These are phyloP conservation scores for Xenentodon cancila DNA, from an alignment of 2,797 vertebrate genomes.

Conservation along the genomic window DNA sequence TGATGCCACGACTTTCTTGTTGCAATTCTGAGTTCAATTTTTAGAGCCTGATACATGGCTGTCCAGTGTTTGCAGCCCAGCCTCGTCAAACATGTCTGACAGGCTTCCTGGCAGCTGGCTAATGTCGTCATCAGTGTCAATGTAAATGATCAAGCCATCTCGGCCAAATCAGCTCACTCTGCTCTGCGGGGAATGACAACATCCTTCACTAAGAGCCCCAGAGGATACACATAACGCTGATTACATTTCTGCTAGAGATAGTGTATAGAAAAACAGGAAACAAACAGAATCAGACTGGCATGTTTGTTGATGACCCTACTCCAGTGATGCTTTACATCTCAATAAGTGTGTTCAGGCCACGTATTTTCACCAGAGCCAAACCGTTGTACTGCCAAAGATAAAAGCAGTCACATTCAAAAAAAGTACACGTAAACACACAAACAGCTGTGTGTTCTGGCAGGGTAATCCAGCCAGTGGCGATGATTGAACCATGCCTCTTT, in stretches of 20 bases:
- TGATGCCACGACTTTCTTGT: constrained; percentile 43
- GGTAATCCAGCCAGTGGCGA: constrained; percentile 42
- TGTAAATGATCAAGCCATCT: constrained; percentile 72
- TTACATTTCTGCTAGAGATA: constrained; percentile 57
- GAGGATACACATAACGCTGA: constrained; percentile 56
- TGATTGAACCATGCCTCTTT: constrained; percentile 61
- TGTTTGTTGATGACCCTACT: constrained; percentile 44
- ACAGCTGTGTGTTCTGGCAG: constrained; percentile 56
- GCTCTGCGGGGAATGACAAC: constrained; percentile 48
- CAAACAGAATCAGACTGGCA: constrained; percentile 43
- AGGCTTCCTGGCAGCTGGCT: constrained; percentile 73
- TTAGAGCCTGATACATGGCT: constrained; percentile 9
- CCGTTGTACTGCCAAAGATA: constrained; percentile 38
- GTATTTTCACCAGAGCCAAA: constrained; percentile 39
- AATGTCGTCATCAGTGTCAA: constrained; percentile 77
- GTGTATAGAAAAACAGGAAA: constrained; percentile 38
- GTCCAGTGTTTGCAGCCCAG: constrained; percentile 8
- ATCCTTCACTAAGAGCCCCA: constrained; percentile 62
- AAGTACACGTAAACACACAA: constrained; percentile 36
- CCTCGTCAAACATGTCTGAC: constrained; percentile 61
- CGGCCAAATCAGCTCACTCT: constrained; percentile 57
- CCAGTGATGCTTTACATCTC: constrained; percentile 52
- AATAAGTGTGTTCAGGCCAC: constrained; percentile 29
- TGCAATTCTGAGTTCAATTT: constrained; percentile 17
- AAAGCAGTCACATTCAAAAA: constrained; percentile 9